Evolutionary conservation across 2,888 invertebrate genomes (phyloP).

Genomic region (Leistus spinibarbis): DNA sequence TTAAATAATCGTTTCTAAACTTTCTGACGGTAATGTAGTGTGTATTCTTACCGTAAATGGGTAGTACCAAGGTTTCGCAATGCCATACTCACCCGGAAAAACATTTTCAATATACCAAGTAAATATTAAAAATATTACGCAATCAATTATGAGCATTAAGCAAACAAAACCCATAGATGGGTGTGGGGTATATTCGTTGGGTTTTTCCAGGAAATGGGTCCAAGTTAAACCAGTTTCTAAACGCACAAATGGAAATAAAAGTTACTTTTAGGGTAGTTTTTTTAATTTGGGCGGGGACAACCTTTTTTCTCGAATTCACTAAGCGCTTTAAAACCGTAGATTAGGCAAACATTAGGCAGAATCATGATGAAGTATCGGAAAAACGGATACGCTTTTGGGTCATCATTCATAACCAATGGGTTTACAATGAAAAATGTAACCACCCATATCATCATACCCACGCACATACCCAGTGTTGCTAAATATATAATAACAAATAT

Average conservation of each 20-base stretch:
- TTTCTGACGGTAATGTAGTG: background rate
- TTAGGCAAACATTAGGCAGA: conserved; percentile 36
- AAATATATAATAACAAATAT: background rate
- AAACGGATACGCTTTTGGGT: conserved; percentile 1
- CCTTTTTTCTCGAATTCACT: conserved; percentile 44
- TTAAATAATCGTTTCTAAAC: too few species aligned
- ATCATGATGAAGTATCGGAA: conserved; percentile 21
- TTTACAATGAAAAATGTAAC: conserved; percentile 51
- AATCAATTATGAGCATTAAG: conserved; percentile 60
- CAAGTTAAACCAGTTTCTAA: conserved; percentile 58
- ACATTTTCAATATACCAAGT: conserved; percentile 66
- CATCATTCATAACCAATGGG: conserved; percentile 16
- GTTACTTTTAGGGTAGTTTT: too few species aligned
- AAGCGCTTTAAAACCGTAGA: conserved; percentile 42
- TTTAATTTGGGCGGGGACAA: too few species aligned
- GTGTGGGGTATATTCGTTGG: conserved; percentile 49
- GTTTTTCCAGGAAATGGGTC: conserved; percentile 56
- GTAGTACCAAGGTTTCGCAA: conserved; percentile 59
- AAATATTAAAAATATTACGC: conserved; percentile 60
- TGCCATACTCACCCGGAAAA: conserved; percentile 67
- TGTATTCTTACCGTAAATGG: conserved; percentile 41
- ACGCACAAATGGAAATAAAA: too few species aligned
- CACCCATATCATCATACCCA: conserved; percentile 53
- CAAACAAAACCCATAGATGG: conserved; percentile 54
- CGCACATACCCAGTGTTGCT: conserved; percentile 52